Evolutionary conservation across 2,113 vertebrate species (phyloP).

Genomic region (Hucho hucho): DNA sequence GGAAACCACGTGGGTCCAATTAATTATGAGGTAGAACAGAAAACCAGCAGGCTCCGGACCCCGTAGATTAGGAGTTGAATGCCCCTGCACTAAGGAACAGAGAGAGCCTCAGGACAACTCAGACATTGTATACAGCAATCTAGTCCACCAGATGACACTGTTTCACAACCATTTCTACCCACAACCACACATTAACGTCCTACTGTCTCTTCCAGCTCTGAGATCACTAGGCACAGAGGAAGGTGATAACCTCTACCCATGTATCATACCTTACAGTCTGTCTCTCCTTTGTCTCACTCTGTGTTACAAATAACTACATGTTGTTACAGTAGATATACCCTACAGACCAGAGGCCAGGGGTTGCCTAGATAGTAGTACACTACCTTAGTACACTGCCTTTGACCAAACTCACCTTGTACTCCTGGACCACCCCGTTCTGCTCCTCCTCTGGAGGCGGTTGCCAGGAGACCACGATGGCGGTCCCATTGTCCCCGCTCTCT

Average conservation of each 20-base stretch:
- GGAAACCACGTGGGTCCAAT: too few relatives aligned
- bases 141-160: slow-evolving; percentile 87
- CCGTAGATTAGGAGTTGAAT: too few relatives aligned
- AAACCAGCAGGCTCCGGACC: too few relatives aligned
- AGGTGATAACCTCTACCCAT: not conserved
- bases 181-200: not conserved
- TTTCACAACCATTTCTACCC: slow-evolving; percentile 64
- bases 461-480: slow-evolving; percentile 91
- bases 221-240: slow-evolving; percentile 7
- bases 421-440: slow-evolving; percentile 93
- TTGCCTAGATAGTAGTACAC: not conserved
- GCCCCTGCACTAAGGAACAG: too few relatives aligned
- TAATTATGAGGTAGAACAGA: too few relatives aligned
- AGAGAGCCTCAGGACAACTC: not conserved
- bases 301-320: not conserved
- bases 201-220: slow-evolving; percentile 7
- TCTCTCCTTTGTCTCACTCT: not conserved
- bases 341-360: too few relatives aligned
- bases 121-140: not conserved
- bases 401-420: slow-evolving; percentile 86
- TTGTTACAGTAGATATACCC: too few relatives aligned
- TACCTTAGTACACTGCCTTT: not conserved
- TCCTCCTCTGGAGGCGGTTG: slow-evolving; percentile 93
- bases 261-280: slow-evolving; percentile 36
- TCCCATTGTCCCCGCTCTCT: slow-evolving; percentile 90